These are phyloP conservation scores for Cepphus grylle DNA, from an alignment of 2,113 vertebrate species.

Conservation along the genomic window DNA sequence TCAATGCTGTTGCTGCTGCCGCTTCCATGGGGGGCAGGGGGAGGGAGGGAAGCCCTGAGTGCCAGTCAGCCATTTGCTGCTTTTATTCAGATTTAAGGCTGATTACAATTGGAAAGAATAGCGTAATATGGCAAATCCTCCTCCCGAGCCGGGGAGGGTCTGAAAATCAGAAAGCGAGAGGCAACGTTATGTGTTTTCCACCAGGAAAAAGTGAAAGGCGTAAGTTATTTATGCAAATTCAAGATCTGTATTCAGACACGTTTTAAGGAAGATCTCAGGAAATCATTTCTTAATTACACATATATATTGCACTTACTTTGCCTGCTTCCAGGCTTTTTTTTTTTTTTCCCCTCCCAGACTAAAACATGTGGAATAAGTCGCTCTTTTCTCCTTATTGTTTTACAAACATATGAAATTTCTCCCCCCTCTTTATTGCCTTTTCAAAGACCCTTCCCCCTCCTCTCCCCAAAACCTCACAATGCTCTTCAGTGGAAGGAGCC, in stretches of 20 bases:
- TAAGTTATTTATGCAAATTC: conserved; percentile 75
- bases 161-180: conserved; percentile 25
- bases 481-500: conserved; percentile 5
- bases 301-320: conserved; percentile 51
- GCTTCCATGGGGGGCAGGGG: conserved; percentile 38
- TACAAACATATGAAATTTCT: not conserved
- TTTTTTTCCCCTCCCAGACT: not conserved
- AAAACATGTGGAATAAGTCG: not conserved
- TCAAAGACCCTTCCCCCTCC: not conserved
- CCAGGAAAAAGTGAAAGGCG: conserved; percentile 64
- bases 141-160: conserved; percentile 33
- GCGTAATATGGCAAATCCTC: conserved; percentile 59
- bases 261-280: conserved; percentile 66
- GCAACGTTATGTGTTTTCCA: conserved; percentile 34
- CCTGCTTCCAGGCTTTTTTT: conserved; percentile 25
- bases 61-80: conserved; percentile 45
- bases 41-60: not conserved
- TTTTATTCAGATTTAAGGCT: conserved; percentile 54
- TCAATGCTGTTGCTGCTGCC: conserved; percentile 17
- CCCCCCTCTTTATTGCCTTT: not conserved
- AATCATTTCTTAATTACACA: conserved; percentile 77
- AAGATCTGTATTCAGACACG: conserved; percentile 64
- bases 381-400: not conserved
- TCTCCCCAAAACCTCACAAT: not conserved
- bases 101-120: conserved; percentile 62